Evolutionary conservation across 2,888 invertebrate genomes (phyloP).

Genomic region (Phoronis australis): DNA sequence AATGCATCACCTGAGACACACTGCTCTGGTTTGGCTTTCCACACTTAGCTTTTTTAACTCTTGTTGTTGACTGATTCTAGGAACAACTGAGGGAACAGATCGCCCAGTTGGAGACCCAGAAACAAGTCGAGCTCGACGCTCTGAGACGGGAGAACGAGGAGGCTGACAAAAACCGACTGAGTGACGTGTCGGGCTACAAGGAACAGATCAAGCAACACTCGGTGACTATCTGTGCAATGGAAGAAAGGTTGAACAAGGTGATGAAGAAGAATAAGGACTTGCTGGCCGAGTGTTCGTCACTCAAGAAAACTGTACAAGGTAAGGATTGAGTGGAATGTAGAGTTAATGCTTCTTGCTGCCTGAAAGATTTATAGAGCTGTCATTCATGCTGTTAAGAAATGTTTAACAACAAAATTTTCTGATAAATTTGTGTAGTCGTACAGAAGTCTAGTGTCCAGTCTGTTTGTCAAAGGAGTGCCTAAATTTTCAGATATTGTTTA

Average conservation of each 20-base stretch:
- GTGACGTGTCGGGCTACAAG: conserved; percentile 34
- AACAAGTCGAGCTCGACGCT: conserved; percentile 19
- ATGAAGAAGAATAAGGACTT: conserved; percentile 45
- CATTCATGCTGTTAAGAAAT: too few species aligned
- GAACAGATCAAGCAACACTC: conserved; percentile 51
- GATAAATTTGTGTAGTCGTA: too few species aligned
- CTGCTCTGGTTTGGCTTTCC: neutral
- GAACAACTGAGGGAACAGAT: conserved; percentile 30
- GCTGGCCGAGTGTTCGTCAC: conserved; percentile 29
- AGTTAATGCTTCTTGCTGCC: too few species aligned
- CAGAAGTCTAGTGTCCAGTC: too few species aligned
- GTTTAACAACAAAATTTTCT: too few species aligned
- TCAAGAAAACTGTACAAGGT: conserved; percentile 35
- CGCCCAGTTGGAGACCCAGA: conserved; percentile 19
- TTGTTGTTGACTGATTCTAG: too few species aligned
- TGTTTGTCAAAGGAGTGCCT: too few species aligned
- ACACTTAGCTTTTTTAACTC: neutral
- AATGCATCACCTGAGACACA: too few species aligned
- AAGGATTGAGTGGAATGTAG: too few species aligned
- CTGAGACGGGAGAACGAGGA: conserved; percentile 6
- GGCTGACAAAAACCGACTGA: conserved; percentile 16
- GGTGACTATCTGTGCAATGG: conserved; percentile 50
- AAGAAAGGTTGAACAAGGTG: conserved; percentile 43
- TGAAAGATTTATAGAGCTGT: too few species aligned
- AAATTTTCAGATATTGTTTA: too few species aligned